Evolutionary conservation across 2,888 invertebrate species (phyloP), one percentile per base, ranked within the genome.

Genomic region (Chrysolina haemoptera): DNA sequence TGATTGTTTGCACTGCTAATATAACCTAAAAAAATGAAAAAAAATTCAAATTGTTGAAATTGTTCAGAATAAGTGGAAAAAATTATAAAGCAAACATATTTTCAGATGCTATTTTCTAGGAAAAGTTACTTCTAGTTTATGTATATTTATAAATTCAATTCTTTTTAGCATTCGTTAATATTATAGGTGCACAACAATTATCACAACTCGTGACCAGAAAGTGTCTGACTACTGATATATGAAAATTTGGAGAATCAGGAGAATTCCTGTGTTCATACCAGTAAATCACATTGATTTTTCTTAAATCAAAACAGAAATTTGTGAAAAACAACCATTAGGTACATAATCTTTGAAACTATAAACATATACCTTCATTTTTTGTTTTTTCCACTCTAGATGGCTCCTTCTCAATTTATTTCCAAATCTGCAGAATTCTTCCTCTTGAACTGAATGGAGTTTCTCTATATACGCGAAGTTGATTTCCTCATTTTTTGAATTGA

Each of bases 1-100:
- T 79, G 10, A 79, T 16, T 4, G 77, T 76, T 62, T 77, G 76
- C 1, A 76, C 75, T 46, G 79, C 78, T 53, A 79, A 68, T 35
- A 69, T 76, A 6, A 79, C 76, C 77, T 77, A 46, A 66, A 73
- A 50, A 77, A 62, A 65, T 73, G 62, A 14, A 77, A 73, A 41
- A 12, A 27, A 1, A 27, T 20, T 62, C 12, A 46, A 11, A 48
- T 46, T 16, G 40, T 41, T 11, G 16, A 12, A 14, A 43, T 43
- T 43, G 43, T 43, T 43, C 43, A 1, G 14, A 43, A 43, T 43
- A 43, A 43, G 43, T 43, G 43, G 43, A 43, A 43, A 12, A 43
- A 43, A 12, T 43, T 43, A 43, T 43, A 43, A 43, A 12, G 43
- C 43, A 27, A 27, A 43, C 43, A 43, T 43, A 43, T 8, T 43